Percentiles rank a stretch among this genome's conserved stretches.
Evolutionary conservation across 2,113 vertebrate species (phyloP).

Genomic region (Cacatua alba): DNA sequence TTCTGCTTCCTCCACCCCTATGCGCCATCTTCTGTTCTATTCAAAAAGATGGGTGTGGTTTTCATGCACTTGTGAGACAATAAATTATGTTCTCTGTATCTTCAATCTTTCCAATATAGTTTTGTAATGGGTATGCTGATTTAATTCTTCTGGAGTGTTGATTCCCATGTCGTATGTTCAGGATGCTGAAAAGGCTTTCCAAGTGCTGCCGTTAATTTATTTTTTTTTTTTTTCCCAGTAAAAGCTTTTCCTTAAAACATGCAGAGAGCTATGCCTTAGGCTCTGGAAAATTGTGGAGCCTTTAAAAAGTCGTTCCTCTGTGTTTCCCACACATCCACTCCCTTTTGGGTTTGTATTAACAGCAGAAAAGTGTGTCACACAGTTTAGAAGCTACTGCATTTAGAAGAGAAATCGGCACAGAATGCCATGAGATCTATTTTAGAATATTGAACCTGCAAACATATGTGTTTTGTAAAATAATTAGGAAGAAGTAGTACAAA

Average conservation of each 20-base stretch:
- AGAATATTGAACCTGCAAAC: slow-evolving; percentile 20
- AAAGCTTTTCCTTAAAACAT: background rate
- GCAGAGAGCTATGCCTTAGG: background rate
- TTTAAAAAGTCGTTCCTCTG: background rate
- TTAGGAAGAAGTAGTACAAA: slow-evolving; percentile 34
- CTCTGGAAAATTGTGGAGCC: background rate
- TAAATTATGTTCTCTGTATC: background rate
- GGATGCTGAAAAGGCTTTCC: background rate
- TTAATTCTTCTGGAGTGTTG: background rate
- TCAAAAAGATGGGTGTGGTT: background rate
- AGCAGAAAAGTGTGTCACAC: background rate
- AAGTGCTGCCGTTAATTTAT: background rate
- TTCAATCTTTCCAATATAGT: background rate
- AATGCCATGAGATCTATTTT: slow-evolving; percentile 18
- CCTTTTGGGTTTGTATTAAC: background rate
- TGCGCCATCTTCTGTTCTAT: background rate
- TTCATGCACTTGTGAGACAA: background rate
- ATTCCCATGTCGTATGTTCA: background rate
- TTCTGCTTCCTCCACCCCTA: background rate
- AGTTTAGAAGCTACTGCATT: background rate
- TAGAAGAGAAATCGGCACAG: background rate
- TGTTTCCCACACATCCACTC: background rate
- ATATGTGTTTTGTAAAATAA: slow-evolving; percentile 22
- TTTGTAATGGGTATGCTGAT: background rate
- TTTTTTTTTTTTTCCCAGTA: background rate